Evolutionary conservation across 2,888 invertebrate species (phyloP).

Genomic region (Ectropis crepuscularia): DNA sequence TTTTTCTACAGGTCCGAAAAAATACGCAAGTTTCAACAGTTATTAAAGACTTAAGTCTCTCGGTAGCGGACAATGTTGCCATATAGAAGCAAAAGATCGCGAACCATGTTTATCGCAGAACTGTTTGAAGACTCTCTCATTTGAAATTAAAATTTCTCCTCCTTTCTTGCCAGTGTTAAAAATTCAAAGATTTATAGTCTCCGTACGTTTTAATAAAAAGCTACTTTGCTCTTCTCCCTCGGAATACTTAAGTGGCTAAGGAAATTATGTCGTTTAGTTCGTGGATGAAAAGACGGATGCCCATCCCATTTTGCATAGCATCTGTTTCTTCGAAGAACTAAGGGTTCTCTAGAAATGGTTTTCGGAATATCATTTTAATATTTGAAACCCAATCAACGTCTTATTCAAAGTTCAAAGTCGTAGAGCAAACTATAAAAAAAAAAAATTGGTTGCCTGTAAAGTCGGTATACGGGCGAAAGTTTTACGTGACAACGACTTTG

Average conservation of each 20-base stretch:
- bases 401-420: no score
- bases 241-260: constrained; percentile 49
- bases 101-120: constrained; percentile 12
- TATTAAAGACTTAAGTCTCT: background rate
- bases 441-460: no score
- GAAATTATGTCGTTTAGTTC: constrained; percentile 53
- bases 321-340: constrained; percentile 14
- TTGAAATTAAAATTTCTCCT: constrained; percentile 27
- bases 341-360: background rate
- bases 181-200: constrained; percentile 30
- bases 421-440: no score
- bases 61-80: background rate
- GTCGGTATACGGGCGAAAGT: no score
- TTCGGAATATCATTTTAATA: no score
- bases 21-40: background rate
- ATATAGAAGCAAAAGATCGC: background rate
- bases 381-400: no score
- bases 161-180: constrained; percentile 25
- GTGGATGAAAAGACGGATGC: constrained; percentile 27
- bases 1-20: background rate
- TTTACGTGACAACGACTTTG: no score
- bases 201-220: constrained; percentile 43
- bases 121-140: constrained; percentile 18
- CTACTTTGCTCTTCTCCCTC: constrained; percentile 43
- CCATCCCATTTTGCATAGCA: constrained; percentile 26